Evolutionary conservation across 2,888 invertebrate species (phyloP).

Genomic region (Pheosia gnoma): DNA sequence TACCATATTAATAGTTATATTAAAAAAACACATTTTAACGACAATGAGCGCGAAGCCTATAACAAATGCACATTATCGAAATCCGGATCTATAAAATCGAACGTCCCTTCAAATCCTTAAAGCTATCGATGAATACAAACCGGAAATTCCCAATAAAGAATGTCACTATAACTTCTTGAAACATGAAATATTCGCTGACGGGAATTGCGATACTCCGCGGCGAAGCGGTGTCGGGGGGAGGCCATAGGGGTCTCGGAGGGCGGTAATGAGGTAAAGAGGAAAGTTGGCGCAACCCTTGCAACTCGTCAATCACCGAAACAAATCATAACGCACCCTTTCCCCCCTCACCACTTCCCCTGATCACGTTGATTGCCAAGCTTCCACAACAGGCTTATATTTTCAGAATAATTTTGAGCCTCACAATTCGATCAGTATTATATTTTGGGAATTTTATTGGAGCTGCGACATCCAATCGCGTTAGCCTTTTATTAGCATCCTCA

Average conservation of each 20-base stretch:
- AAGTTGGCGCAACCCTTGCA: slow-evolving; percentile 8
- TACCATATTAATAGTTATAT: too few relatives aligned
- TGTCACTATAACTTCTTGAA: neutral
- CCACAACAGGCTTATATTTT: slow-evolving; percentile 2
- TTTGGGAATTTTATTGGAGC: neutral
- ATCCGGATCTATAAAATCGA: too few relatives aligned
- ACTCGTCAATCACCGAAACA: slow-evolving; percentile 8
- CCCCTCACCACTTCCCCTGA: neutral
- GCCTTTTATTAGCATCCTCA: neutral
- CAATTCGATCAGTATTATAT: slow-evolving; percentile 1
- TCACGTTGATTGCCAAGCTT: neutral
- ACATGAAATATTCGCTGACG: neutral
- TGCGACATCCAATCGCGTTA: neutral
- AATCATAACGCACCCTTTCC: neutral
- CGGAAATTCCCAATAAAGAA: neutral
- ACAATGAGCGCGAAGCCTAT: too few relatives aligned
- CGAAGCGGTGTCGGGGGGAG: neutral
- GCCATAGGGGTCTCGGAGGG: neutral
- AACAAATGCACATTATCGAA: too few relatives aligned
- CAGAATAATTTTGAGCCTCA: neutral
- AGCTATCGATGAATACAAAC: too few relatives aligned
- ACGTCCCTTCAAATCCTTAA: too few relatives aligned
- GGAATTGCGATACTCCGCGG: neutral
- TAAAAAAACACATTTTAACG: too few relatives aligned
- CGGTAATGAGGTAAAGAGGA: slow-evolving; percentile 4